These are phyloP conservation scores for Atherinomorus stipes DNA, from an alignment of 2,113 vertebrate species.

Conservation along the genomic window DNA sequence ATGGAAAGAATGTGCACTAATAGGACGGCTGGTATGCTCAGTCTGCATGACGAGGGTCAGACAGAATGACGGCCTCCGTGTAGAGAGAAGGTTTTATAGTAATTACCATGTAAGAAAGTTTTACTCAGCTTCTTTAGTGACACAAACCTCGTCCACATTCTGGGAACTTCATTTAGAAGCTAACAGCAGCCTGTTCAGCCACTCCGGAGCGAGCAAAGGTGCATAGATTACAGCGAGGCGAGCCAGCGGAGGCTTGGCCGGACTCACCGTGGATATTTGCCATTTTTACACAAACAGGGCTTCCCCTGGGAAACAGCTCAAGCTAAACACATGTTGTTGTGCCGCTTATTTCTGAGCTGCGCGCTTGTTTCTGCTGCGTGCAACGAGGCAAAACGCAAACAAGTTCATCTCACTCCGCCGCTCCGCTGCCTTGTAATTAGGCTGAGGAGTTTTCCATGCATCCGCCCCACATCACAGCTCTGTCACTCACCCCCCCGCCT, in stretches of 20 bases:
- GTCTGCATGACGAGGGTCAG: conserved; percentile 54
- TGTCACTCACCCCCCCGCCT: conserved; percentile 72
- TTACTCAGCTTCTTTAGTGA: conserved; percentile 35
- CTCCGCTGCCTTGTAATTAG: conserved; percentile 78
- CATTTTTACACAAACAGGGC: conserved; percentile 67
- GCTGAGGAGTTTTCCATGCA: conserved; percentile 53
- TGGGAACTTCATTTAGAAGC: conserved; percentile 57
- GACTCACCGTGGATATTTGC: conserved; percentile 39
- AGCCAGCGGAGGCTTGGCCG: conserved; percentile 24
- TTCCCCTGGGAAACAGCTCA: conserved; percentile 73
- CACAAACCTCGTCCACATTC: conserved; percentile 35
- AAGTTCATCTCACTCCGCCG: conserved; percentile 57
- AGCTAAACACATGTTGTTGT: conserved; percentile 59
- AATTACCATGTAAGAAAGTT: conserved; percentile 68
- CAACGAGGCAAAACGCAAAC: conserved; percentile 71
- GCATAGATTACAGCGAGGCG: conserved; percentile 15
- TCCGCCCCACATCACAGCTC: conserved; percentile 74
- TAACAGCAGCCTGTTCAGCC: conserved; percentile 55
- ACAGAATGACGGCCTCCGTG: conserved; percentile 50
- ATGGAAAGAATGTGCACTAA: conserved; percentile 76
- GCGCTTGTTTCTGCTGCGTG: conserved; percentile 65
- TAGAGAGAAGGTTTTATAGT: conserved; percentile 59
- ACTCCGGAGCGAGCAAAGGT: conserved; percentile 29
- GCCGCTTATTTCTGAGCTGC: conserved; percentile 31
- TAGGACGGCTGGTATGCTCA: conserved; percentile 47